Evolutionary conservation across 2,797 vertebrate species (phyloP), one percentile per base, ranked within the genome.

Genomic region (Moxostoma hubbsi): DNA sequence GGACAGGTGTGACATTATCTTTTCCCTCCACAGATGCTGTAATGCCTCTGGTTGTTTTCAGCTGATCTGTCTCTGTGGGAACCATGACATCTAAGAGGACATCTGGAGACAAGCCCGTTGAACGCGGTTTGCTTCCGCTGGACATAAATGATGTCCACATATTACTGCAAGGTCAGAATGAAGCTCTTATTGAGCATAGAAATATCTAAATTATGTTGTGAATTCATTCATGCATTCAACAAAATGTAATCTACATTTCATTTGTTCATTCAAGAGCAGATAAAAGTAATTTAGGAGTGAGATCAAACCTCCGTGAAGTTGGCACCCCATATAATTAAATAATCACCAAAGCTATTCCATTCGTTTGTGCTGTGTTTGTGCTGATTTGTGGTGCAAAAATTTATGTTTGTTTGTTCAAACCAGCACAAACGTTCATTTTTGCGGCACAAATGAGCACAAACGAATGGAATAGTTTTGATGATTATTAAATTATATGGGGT

Each of bases 71-170:
- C 59, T 57, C 67, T 24, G 36, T 66, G 67, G 81, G 73, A 46
- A 89, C 49, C 6, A 98, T 98, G 96, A 92, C 93, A 24, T 93
- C 93, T 1, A 89, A 89, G 81, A 75, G 85, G 62, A 68, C 61
- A 84, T 72, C 66, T 83, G 66, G 87, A 53, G 86, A 91, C 83
- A 89, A 76, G 72, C 5, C 15, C 53, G 77, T 82, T 10, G 90
- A 93, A 70, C 88, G 92, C 74, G 93, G 93, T 13, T 90, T 88
- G 81, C 84, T 90, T 85, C 94, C 95, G 77, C 90, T 93, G 50
- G 96, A 95, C 92, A 97, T 97, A 9, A 96, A 98, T 70, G 92
- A 96, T 69, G 92, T 96, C 75, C 93, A 94, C 58, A 90, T 96
- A 15, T 95, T 76, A 16, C 9, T 66, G 58, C 75, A 71, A 77